These are phyloP conservation scores for Cephalophus harveyi DNA, from an alignment of 2,113 vertebrate genomes.

Conservation along the genomic window DNA sequence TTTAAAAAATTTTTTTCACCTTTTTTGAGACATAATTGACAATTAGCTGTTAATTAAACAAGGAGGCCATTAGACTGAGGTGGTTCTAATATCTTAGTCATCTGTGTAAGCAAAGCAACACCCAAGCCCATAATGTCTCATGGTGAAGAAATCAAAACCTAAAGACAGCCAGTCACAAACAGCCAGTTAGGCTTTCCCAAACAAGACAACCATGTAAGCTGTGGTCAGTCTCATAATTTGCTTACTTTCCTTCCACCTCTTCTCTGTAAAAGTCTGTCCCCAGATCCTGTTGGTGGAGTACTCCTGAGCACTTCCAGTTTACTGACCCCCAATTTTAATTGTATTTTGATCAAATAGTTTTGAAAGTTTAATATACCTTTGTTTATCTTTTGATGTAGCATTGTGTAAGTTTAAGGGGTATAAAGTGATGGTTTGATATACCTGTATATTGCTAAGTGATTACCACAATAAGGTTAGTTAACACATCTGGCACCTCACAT, in stretches of 20 bases:
- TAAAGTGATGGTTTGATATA: not conserved
- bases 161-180: not conserved
- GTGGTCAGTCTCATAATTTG: not conserved
- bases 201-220: not conserved
- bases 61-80: not conserved
- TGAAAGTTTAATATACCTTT: not conserved
- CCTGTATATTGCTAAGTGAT: not conserved
- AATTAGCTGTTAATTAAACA: not conserved
- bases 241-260: not conserved
- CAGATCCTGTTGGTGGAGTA: not conserved
- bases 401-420: not conserved
- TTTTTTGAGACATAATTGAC: not conserved
- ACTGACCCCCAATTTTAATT: not conserved
- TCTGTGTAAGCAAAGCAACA: not conserved
- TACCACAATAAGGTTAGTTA: not conserved
- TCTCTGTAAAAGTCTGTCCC: not conserved
- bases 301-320: not conserved
- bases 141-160: not conserved
- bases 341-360: not conserved
- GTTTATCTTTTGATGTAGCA: not conserved
- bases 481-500: not conserved
- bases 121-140: not conserved
- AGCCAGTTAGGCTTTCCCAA: not conserved
- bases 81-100: not conserved
- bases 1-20: not conserved